Evolutionary conservation across 2,113 vertebrate genomes (phyloP).

Genomic region (Henicopernis longicauda): DNA sequence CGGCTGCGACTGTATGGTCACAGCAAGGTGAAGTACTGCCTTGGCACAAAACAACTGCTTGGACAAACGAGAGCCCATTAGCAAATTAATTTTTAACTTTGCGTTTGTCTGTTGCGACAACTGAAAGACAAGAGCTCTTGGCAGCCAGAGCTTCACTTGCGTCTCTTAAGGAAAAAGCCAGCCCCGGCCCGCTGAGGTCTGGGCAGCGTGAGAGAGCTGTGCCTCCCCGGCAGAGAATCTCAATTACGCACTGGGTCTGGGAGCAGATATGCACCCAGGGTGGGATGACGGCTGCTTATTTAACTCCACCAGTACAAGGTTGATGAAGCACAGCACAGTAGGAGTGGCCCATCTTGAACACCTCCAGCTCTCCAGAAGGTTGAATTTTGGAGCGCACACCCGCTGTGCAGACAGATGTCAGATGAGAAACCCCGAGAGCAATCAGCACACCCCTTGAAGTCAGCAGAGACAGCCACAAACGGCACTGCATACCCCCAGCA

Average conservation of each 20-base stretch:
- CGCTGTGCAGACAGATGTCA: background rate
- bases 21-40: background rate
- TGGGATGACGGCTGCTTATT: background rate
- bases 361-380: background rate
- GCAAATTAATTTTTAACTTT: slow-evolving; percentile 40
- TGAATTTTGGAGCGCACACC: background rate
- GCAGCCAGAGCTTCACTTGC: background rate
- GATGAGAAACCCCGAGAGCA: background rate
- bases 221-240: background rate
- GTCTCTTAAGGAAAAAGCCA: background rate
- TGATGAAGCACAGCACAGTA: background rate
- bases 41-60: background rate
- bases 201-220: rapidly evolving
- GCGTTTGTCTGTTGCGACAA: background rate
- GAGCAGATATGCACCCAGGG: background rate
- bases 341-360: background rate
- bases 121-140: background rate
- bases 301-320: background rate
- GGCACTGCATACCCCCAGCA: background rate
- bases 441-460: background rate
- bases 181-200: background rate
- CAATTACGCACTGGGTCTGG: background rate
- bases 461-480: background rate
- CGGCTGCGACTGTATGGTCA: rapidly evolving
- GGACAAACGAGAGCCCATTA: background rate